Evolutionary conservation across 2,797 vertebrate genomes (phyloP), one percentile per base, ranked within the genome.

Genomic region (Heteromormyrus szaboi): DNA sequence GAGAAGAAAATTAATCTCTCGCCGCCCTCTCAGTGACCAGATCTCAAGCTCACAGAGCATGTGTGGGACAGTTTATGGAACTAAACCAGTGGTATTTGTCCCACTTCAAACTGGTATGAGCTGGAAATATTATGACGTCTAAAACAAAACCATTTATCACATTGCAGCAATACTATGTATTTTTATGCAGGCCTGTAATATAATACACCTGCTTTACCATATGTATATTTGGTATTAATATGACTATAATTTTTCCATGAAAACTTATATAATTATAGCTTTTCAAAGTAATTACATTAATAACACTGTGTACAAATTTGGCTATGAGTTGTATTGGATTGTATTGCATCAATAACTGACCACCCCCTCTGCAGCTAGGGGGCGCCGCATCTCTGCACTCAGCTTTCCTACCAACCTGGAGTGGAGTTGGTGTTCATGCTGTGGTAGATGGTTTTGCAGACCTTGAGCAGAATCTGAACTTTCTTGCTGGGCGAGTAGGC

Each of bases 401-500:
- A 68, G 29, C 50, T 33, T 46, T 2, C 33, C 2, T 12, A 89
- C 89, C 89, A 92, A 96, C 95, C 95, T 91, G 93, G 89, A 85
- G 88, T 94, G 0, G 92, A 89, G 59, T 96, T 95, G 14, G 89
- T 79, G n/a, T 93, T 96, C 96, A 98, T 97, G 93, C 96, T 95
- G 88, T 95, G 95, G 87, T 98, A 98, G 91, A 98, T 95, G 86
- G 92, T 96, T 88, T 97, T 96, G 95, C 97, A 98, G 92, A 97
- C 94, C 86, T 97, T 97, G 62, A 98, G 96, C 88, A 98, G 93
- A 0, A 95, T 94, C 2, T 95, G 90, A 89, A 97, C 96, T 92
- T 97, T 98, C 93, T 96, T 97, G 92, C 96, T 96, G 0, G 97
- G 98, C 0, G 96, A 97, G 90, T 97, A 97, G 4, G 94, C 91